Evolutionary conservation across 2,888 invertebrate genomes (phyloP).

Genomic region (Campoletis raptor): DNA sequence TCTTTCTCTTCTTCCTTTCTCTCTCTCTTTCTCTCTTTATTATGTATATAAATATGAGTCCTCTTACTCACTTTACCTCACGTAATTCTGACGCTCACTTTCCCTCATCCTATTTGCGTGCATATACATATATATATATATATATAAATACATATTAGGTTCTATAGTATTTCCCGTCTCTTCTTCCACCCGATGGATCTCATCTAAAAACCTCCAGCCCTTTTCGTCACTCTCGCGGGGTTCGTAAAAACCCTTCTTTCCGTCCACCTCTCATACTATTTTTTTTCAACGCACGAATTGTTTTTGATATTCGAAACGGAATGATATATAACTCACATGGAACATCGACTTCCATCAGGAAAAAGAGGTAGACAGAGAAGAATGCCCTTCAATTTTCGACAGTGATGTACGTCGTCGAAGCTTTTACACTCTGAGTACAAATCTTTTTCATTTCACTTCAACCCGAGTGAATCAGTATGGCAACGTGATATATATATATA

Average conservation of each 20-base stretch:
- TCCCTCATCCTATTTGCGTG: slow-evolving; percentile 22
- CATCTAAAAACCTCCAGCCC: slow-evolving; percentile 67
- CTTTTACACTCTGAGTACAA: slow-evolving; percentile 49
- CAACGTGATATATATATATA: not conserved
- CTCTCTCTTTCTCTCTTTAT: not conserved
- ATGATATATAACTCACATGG: slow-evolving; percentile 70
- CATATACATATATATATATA: not conserved
- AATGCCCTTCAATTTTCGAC: slow-evolving; percentile 64
- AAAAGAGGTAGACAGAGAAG: slow-evolving; percentile 49
- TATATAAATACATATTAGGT: not conserved
- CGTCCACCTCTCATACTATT: slow-evolving; percentile 45
- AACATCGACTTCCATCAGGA: slow-evolving; percentile 40
- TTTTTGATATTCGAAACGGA: slow-evolving; percentile 81
- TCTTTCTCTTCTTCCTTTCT: slow-evolving; percentile 9
- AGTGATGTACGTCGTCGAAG: slow-evolving; percentile 63
- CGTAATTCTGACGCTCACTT: slow-evolving; percentile 54
- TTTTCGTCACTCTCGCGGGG: slow-evolving; percentile 60
- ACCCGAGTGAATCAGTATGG: slow-evolving; percentile 24
- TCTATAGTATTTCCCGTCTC: slow-evolving; percentile 40
- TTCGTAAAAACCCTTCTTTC: slow-evolving; percentile 73
- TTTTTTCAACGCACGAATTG: slow-evolving; percentile 74
- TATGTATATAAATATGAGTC: slow-evolving; percentile 43
- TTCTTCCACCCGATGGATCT: slow-evolving; percentile 64
- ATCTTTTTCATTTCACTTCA: slow-evolving; percentile 57
- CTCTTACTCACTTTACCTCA: slow-evolving; percentile 52